A percentile compares a stretch with the other conserved stretches of the same genome.
Evolutionary conservation across 2,113 vertebrate species (phyloP).

Genomic region (Stigmatopora argus): DNA sequence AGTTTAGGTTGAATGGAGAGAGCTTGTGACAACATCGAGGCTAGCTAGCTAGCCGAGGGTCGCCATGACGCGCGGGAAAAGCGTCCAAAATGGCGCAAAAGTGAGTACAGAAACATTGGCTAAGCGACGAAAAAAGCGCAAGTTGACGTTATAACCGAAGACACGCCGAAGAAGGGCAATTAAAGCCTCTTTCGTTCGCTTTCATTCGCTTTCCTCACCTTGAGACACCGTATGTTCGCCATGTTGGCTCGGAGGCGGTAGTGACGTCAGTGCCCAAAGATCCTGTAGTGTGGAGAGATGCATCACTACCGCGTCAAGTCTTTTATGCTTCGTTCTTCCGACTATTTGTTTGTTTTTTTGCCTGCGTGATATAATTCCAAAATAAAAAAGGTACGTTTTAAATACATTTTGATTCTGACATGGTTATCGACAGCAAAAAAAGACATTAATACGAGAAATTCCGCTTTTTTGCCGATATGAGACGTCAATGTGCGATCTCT

Average conservation of each 20-base stretch:
- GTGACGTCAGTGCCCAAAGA: constrained; percentile 27
- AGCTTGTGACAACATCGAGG: neutral
- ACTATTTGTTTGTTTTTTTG: too few relatives aligned
- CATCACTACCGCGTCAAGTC: neutral
- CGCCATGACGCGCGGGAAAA: neutral
- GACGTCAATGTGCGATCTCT: too few relatives aligned
- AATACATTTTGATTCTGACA: too few relatives aligned
- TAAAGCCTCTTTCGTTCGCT: neutral
- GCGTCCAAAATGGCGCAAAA: neutral
- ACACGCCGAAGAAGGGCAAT: neutral
- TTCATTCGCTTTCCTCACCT: constrained; percentile 59
- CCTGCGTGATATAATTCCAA: too few relatives aligned
- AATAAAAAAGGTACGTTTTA: too few relatives aligned
- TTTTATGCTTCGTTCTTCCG: too few relatives aligned
- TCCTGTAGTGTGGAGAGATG: neutral
- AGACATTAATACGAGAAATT: too few relatives aligned
- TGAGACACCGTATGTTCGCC: constrained; percentile 74
- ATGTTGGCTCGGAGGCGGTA: constrained; percentile 35
- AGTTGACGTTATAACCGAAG: neutral
- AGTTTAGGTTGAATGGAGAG: neutral
- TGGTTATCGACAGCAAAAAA: too few relatives aligned
- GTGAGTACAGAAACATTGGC: too few relatives aligned
- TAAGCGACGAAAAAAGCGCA: too few relatives aligned
- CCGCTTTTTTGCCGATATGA: too few relatives aligned
- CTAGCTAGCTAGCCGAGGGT: neutral